A percentile compares a stretch with the other conserved stretches of the same genome.
Conservation (phyloP, 2,113 vertebrate species). For the Tympanuchus pallidicinctus region DNA sequence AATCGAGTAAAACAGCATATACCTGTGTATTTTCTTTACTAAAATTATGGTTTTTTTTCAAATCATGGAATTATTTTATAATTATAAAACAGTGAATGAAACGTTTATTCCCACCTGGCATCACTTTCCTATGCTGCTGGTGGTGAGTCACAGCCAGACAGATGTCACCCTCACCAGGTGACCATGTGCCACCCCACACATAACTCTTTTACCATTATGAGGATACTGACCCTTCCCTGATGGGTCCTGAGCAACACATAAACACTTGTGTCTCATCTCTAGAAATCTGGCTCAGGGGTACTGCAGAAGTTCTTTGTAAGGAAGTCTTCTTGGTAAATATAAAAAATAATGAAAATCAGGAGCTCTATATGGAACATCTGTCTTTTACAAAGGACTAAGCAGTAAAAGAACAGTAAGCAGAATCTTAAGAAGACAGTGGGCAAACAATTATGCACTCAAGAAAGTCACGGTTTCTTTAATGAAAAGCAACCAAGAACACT, state of each 20-base stretch:
- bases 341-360: not conserved
- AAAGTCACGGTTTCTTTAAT: not conserved
- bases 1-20: not conserved
- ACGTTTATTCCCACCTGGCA: conserved; percentile 66
- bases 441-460: not conserved
- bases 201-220: not conserved
- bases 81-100: conserved; percentile 6
- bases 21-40: not conserved
- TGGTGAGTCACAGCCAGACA: not conserved
- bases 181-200: fast-evolving
- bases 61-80: not conserved
- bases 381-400: not conserved
- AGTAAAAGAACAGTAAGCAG: not conserved
- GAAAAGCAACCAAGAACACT: not conserved
- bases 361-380: not conserved
- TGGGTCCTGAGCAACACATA: not conserved
- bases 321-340: not conserved
- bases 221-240: not conserved
- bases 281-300: not conserved
- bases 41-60: not conserved
- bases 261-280: not conserved
- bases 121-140: not conserved
- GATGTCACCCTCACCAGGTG: not conserved
- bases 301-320: not conserved
- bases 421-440: not conserved